Evolutionary conservation across 1,140 invertebrate species (phyloP).

Genomic region (Aporrectodea caliginosa): DNA sequence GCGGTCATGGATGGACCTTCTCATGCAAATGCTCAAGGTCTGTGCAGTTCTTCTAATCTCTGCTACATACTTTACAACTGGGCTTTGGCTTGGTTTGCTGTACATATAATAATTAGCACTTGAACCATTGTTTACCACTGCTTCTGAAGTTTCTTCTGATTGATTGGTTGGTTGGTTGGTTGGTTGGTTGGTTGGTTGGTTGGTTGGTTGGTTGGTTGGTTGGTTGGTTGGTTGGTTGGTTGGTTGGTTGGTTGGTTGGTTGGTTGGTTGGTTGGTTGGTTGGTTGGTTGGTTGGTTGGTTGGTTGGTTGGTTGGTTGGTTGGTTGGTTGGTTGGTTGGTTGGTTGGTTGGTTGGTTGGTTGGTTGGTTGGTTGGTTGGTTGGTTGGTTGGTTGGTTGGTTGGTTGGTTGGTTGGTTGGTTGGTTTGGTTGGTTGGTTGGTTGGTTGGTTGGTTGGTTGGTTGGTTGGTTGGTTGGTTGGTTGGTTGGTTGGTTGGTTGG

Average conservation of each 20-base stretch:
- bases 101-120: no score
- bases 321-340: conserved; percentile 12
- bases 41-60: no score
- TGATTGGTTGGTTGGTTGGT: background rate
- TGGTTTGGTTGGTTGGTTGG: no score
- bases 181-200: background rate
- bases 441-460: background rate
- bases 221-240: conserved; percentile 8
- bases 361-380: background rate
- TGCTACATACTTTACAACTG: no score
- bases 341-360: conserved; percentile 8
- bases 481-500: conserved; percentile 9
- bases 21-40: conserved; percentile 55
- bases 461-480: conserved; percentile 5
- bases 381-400: background rate
- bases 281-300: conserved; percentile 12
- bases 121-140: background rate
- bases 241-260: conserved; percentile 8
- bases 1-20: conserved; percentile 53
- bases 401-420: background rate
- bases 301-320: conserved; percentile 12
- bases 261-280: conserved; percentile 11
- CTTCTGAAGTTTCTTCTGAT: background rate
- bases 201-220: conserved; percentile 9
- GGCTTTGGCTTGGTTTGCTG: no score